phyloP scores from a whole-genome alignment of 2,888 invertebrate genomes.

The Hanleya hanleyi region DNA sequence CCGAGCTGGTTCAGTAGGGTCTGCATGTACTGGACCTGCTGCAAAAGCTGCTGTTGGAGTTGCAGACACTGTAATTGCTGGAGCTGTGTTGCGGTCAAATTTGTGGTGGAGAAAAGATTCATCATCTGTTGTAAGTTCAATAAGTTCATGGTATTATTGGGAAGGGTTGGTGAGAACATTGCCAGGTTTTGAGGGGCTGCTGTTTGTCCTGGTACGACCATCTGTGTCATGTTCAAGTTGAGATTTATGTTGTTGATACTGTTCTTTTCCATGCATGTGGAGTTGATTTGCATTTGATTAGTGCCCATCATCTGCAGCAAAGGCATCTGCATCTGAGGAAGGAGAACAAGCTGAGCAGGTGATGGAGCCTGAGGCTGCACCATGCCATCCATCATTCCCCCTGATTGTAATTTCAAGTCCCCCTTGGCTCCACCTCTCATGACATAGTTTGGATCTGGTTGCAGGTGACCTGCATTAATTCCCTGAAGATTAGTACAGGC shows the following conservation, averaged over 20 bases:
- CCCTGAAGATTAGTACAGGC: neutral
- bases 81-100: constrained; percentile 56
- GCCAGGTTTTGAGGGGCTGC: neutral
- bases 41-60: constrained; percentile 56
- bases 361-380: neutral
- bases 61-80: constrained; percentile 60
- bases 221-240: constrained; percentile 10
- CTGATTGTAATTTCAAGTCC: neutral
- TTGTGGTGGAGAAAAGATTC: constrained; percentile 42
- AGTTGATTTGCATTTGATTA: constrained; percentile 16
- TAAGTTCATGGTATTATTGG: constrained; percentile 37
- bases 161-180: constrained; percentile 13
- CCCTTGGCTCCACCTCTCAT: neutral
- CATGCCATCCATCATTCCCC: neutral
- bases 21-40: constrained; percentile 61
- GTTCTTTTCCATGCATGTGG: neutral
- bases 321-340: constrained; percentile 47
- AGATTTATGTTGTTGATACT: constrained; percentile 6
- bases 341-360: constrained; percentile 33
- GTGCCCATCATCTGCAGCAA: constrained; percentile 45
- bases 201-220: constrained; percentile 17
- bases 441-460: neutral
- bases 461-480: neutral
- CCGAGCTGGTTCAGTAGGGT: constrained; percentile 51
- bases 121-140: constrained; percentile 53